Base-by-base conservation (phyloP, 1,140 invertebrate genomes). In the Leptinotarsa texana region DNA sequence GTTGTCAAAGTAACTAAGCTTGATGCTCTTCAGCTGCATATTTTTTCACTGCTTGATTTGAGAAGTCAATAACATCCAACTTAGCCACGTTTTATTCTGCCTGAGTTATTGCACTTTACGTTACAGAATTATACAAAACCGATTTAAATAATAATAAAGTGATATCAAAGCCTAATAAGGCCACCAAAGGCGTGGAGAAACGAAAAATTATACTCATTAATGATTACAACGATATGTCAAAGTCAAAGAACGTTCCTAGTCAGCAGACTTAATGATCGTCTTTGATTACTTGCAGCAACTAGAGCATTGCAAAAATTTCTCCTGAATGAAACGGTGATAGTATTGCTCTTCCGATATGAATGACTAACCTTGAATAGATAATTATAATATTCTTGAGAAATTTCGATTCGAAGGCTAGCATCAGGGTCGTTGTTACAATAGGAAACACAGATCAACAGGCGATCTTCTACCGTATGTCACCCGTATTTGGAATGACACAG, bases 271-370 rank as follows among this genome's bases (percentile, higher is more conserved):
- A 67, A 67, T n/a, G 65, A 42, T 67, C 42, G 27, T 67, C 65
- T 24, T 42, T 67, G 65, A 67, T 67, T 65, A 22, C 63, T 65
- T 65, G 8, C 24, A 22, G 42, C 65, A 67, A 67, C 17, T 67
- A 67, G 65, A 67, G 65, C 65, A 67, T 67, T 42, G 33, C 65
- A 42, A 67, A 33, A 27, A 67, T 67, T 24, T 67, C 65, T 67
- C 22, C 15, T 67, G 51, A 57, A 57, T 57, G 51, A 57, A 57
- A 57, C n/a, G 51, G 51, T 57, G 51, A 57, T 57, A n/a, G 51
- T 57, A 33, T 11, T 33, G 33, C 33, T 33, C 33, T 33, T 33
- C 33, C 33, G 33, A 33, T 33, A 4, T 57, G 51, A n/a, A 57
- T 57, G 51, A 57, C 1, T n/a, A 57, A 57, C 51, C 51, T 1